A percentile compares a stretch with the other conserved stretches of the same genome.
These are phyloP conservation scores for Ciconia nigra DNA, from an alignment of 2,797 vertebrate species.

Conservation along the genomic window DNA sequence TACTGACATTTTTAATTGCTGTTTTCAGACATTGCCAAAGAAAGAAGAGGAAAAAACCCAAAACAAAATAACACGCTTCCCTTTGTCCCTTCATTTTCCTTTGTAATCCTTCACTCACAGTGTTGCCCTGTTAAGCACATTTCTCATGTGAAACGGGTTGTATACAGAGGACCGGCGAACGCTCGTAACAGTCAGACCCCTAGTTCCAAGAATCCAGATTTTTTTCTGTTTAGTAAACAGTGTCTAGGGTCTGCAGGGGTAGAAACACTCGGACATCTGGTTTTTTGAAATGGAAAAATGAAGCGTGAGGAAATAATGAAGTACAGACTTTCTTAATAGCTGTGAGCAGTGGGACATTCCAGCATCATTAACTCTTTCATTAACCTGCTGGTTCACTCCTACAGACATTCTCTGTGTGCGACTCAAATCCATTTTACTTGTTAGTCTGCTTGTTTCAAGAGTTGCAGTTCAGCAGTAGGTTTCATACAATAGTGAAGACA, in stretches of 20 bases:
- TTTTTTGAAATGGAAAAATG: slow-evolving; percentile 68
- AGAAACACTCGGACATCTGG: slow-evolving; percentile 60
- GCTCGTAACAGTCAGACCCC: not conserved
- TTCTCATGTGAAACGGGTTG: slow-evolving; percentile 23
- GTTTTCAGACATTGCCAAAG: not conserved
- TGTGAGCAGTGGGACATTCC: slow-evolving; percentile 24
- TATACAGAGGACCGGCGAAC: not conserved
- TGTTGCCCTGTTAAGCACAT: not conserved
- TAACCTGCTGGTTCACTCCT: not conserved
- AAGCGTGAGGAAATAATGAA: slow-evolving; percentile 66
- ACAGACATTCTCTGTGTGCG: not conserved
- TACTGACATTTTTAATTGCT: not conserved
- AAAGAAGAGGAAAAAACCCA: not conserved
- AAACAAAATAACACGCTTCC: not conserved
- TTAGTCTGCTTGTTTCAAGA: not conserved
- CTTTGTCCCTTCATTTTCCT: not conserved
- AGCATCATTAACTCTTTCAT: slow-evolving; percentile 11
- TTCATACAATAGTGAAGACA: not conserved
- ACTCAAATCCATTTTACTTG: not conserved
- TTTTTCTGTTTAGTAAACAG: slow-evolving; percentile 70
- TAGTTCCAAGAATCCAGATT: slow-evolving; percentile 38
- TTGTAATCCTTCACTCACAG: not conserved
- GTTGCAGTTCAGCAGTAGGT: not conserved
- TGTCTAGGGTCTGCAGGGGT: slow-evolving; percentile 41
- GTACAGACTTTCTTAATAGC: slow-evolving; percentile 51